phyloP scores from a whole-genome alignment of 2,797 vertebrate species.

The Capromys pilorides region DNA sequence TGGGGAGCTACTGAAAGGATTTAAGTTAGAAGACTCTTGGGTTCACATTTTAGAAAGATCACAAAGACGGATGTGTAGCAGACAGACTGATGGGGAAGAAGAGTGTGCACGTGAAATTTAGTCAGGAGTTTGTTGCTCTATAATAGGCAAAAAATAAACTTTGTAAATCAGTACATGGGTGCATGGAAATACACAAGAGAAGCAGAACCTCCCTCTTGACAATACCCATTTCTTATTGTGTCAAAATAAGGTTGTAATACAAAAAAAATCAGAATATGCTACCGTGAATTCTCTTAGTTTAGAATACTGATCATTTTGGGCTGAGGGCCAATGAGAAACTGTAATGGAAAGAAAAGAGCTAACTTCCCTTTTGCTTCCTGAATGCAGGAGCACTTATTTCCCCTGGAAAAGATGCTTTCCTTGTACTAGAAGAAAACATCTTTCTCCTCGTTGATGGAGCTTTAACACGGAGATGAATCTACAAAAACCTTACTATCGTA shows the following conservation, averaged over 20 bases:
- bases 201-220: background rate
- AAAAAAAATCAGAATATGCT: background rate
- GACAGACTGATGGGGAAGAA: background rate
- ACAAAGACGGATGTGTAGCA: background rate
- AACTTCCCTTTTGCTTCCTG: background rate
- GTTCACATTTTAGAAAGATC: constrained; percentile 31
- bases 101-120: background rate
- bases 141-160: constrained; percentile 31
- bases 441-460: background rate
- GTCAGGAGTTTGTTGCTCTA: background rate
- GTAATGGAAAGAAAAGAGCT: background rate
- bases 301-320: background rate
- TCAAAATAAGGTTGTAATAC: background rate
- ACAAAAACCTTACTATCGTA: background rate
- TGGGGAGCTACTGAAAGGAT: background rate
- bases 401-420: background rate
- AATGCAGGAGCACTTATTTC: background rate
- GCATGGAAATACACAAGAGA: background rate
- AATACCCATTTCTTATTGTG: background rate
- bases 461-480: background rate
- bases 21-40: background rate
- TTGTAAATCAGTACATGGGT: constrained; percentile 2
- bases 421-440: background rate
- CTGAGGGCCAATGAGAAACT: background rate
- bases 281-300: background rate